Base-by-base conservation (phyloP, 2,797 vertebrate species). In the Falco columbarius region DNA sequence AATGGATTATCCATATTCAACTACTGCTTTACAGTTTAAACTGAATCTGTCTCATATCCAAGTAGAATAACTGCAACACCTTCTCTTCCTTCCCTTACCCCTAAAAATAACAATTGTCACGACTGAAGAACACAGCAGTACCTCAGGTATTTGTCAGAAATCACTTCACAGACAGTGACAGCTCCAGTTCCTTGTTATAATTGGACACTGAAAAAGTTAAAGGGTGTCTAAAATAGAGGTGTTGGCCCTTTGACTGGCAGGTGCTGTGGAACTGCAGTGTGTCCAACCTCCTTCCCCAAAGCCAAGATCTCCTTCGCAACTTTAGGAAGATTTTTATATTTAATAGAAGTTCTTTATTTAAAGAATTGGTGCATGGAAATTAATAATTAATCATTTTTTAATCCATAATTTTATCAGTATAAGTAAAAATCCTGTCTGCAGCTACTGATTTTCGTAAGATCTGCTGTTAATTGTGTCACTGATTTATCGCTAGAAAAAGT, bases 81-180 rank as follows among this genome's bases (percentile, higher is more conserved):
- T 72, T 84, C 44, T 86, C 47, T 90, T 96, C 82, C 87, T 89
- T 79, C 63, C 26, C 71, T 89, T 81, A 52, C 14, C 26, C 71
- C 81, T 86, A 82, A 92, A 96, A 90, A 90, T 89, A 96, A 36
- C 66, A 63, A 95, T 97, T 77, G 80, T 72, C 86, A 92, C 85
- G 94, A 93, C 71, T 6, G 6, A 92, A 58, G 36, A 96, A 76
- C 10, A 32, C 55, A 74, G 42, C 15, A 72, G 19, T 56, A 77
- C 62, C 76, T 89, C 59, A 66, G 77, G 65, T 92, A 54, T 92
- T 72, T 93, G 92, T 91, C 46, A 92, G 79, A 96, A 86, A 87
- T 96, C 81, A 93, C 72, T 95, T 86, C 59, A 52, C 68, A 92
- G 79, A 49, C 62, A 91, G 20, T 63, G 72, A 87, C 70, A 96